These are phyloP conservation scores for Caenorhabditis sp. DNA, from an alignment of 2,888 invertebrate genomes.

Conservation along the genomic window DNA sequence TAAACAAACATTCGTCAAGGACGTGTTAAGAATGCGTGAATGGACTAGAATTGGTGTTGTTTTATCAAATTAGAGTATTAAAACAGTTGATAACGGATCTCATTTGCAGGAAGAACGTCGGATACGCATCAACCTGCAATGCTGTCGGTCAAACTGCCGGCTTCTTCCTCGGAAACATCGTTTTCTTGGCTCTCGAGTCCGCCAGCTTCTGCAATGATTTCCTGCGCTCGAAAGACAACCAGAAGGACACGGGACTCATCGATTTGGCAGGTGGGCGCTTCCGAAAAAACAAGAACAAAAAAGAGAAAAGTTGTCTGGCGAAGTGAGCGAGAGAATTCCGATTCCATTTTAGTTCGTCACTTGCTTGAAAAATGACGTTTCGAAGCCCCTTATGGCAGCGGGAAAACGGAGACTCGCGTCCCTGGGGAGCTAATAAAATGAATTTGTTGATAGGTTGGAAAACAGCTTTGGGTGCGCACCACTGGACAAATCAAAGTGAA, in stretches of 20 bases:
- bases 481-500: conserved; percentile 6
- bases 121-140: conserved; percentile 98
- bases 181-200: conserved; percentile 96
- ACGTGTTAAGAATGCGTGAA: background rate
- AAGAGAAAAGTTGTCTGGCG: background rate
- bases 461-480: conserved; percentile 5
- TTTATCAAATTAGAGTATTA: background rate
- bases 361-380: conserved; percentile 21
- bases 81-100: too few relatives aligned
- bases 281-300: background rate
- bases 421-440: conserved; percentile 51
- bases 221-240: conserved; percentile 84
- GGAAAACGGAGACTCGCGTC: background rate
- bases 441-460: conserved; percentile 40
- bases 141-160: conserved; percentile 98
- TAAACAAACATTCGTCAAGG: conserved; percentile 20
- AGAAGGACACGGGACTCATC: conserved; percentile 84
- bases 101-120: conserved; percentile 90
- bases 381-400: conserved; percentile 41
- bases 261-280: conserved; percentile 79
- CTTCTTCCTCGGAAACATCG: conserved; percentile 84
- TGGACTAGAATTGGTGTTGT: background rate
- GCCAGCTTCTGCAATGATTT: conserved; percentile 95
- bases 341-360: conserved; percentile 27
- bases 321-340: background rate